Base-by-base conservation (phyloP, 2,797 vertebrate genomes). In the Acestrorhynchus altus region DNA sequence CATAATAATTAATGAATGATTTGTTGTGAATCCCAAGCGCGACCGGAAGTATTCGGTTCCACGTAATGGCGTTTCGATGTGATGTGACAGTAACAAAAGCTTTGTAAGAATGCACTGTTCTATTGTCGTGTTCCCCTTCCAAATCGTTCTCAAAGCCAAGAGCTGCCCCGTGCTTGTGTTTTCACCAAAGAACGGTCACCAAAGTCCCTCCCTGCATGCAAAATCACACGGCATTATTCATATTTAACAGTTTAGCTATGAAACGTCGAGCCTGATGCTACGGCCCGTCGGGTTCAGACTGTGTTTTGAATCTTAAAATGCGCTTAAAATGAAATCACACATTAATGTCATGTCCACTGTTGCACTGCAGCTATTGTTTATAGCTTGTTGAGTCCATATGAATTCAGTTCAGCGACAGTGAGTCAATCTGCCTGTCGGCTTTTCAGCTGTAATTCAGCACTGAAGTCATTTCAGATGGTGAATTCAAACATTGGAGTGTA, bases 281-380 rank as follows among this genome's bases (percentile, higher is more conserved):
- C 11, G 16, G 18, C 35, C 18, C 4, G 31, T 35, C 1, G 5
- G 0, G n/a, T 20, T 63, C 18, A 20, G 1, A 18, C 8, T 10
- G 59, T 63, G 60, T 40, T 35, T n/a, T n/a, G 6, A 64, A 22
- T n/a, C 39, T 64, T 42, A 64, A 64, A 42, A 64, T 22, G 59
- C 20, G 16, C 59, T 12, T 3, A n/a, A 3, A 31, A 20, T 22
- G n/a, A 22, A 20, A 20, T 20, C 51, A 20, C 8, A 10, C 20
- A 11, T 54, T 54, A 2, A n/a, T 54, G 6, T 24, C 10, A 22
- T 24, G 1, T 54, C 20, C n/a, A 54, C 20, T 22, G 8, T 4
- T 15, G 6, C 31, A 64, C 35, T 42, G 9, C 22, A 42, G 22
- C 44, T 15, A 15, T 13, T 46, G 44, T 46, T 46, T 15, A 46